phyloP scores from a whole-genome alignment of 2,888 invertebrate genomes.

The Drosophila cracens region DNA sequence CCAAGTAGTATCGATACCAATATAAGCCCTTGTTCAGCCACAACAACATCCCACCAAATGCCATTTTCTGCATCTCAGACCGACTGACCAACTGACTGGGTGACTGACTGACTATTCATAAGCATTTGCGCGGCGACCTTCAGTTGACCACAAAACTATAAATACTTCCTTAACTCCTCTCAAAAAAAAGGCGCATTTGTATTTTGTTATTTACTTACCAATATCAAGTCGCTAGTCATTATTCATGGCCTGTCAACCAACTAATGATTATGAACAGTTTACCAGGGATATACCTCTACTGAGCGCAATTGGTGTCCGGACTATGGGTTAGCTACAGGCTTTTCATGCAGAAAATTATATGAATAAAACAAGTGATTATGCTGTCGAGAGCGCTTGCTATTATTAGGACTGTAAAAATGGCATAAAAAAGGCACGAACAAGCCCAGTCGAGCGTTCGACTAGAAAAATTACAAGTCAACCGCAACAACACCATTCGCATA shows the following conservation, averaged over 20 bases:
- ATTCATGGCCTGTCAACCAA: slow-evolving; percentile 68
- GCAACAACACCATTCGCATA: slow-evolving; percentile 23
- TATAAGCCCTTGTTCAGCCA: neutral
- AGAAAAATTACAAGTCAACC: slow-evolving; percentile 47
- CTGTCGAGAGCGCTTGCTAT: slow-evolving; percentile 66
- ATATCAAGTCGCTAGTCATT: slow-evolving; percentile 76
- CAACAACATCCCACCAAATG: slow-evolving; percentile 20
- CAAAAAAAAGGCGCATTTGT: slow-evolving; percentile 32
- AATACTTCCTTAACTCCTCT: neutral
- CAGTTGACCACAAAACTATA: slow-evolving; percentile 10
- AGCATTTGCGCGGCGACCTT: slow-evolving; percentile 32
- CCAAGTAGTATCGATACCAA: neutral
- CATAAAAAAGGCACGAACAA: slow-evolving; percentile 47
- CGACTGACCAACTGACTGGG: neutral
- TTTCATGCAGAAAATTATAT: slow-evolving; percentile 80
- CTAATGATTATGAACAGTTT: slow-evolving; percentile 74
- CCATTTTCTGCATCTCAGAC: neutral
- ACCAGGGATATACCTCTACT: slow-evolving; percentile 36
- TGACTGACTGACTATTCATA: slow-evolving; percentile 1
- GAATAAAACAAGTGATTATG: slow-evolving; percentile 78
- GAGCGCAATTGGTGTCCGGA: neutral
- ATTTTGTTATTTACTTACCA: slow-evolving; percentile 69
- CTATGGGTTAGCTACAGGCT: slow-evolving; percentile 31
- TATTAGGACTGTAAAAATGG: slow-evolving; percentile 65
- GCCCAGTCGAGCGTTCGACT: slow-evolving; percentile 42